Percentiles rank a stretch among this genome's conserved stretches.
phyloP scores from a whole-genome alignment of 2,113 vertebrate genomes.

The Carollia perspicillata region DNA sequence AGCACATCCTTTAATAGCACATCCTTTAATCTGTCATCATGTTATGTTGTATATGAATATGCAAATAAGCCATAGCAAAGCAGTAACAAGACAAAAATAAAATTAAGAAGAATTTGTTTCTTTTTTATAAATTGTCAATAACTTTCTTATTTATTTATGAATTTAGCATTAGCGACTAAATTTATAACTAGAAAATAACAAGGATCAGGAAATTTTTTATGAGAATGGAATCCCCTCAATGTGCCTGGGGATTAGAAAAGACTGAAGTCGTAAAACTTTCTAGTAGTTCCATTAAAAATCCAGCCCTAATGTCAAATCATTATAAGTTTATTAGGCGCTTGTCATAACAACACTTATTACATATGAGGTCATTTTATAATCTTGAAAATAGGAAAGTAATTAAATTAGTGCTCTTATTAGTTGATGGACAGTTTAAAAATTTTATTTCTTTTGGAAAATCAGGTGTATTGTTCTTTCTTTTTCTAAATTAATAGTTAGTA shows the following conservation, averaged over 20 bases:
- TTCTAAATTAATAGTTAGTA: background rate
- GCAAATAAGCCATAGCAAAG: background rate
- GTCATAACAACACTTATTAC: conserved; percentile 50
- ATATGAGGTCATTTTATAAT: conserved; percentile 56
- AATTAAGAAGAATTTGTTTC: conserved; percentile 23
- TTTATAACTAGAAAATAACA: conserved; percentile 53
- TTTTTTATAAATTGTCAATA: conserved; percentile 32
- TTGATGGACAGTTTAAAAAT: conserved; percentile 52
- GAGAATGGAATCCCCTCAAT: conserved; percentile 31
- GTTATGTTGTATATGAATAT: background rate
- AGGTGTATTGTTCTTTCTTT: conserved; percentile 53
- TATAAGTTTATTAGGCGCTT: conserved; percentile 43
- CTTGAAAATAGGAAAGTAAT: conserved; percentile 47
- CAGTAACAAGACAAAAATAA: background rate
- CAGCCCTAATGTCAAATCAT: conserved; percentile 43
- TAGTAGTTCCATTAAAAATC: conserved; percentile 8
- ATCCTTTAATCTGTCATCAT: background rate
- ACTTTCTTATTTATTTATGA: conserved; percentile 13
- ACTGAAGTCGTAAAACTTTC: background rate
- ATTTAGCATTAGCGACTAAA: conserved; percentile 18
- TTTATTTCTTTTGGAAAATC: conserved; percentile 58
- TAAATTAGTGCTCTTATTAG: conserved; percentile 45
- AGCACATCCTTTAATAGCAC: background rate
- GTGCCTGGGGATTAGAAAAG: conserved; percentile 25
- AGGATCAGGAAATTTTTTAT: conserved; percentile 28